Conservation (phyloP, 2,113 vertebrate genomes). For the Esox niger region DNA sequence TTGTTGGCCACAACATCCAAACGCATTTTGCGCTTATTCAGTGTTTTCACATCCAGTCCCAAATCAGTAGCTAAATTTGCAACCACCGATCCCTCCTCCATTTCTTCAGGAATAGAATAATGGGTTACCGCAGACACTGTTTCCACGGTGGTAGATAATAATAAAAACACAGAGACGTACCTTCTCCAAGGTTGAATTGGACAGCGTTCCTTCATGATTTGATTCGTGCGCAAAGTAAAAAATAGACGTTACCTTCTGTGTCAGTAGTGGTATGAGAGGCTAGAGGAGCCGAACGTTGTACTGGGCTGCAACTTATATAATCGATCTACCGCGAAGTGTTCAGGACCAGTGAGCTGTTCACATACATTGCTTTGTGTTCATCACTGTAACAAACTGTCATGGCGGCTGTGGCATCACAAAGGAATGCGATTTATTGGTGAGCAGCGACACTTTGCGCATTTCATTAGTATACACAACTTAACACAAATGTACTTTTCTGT, state of each 20-base stretch:
- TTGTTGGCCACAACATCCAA: conserved; percentile 25
- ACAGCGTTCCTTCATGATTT: not conserved
- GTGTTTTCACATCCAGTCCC: conserved; percentile 1
- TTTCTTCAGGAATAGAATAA: conserved; percentile 37
- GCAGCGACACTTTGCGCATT: conserved; percentile 22
- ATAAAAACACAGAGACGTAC: not conserved
- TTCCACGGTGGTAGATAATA: not conserved
- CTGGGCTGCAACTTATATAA: no score
- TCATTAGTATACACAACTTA: no score
- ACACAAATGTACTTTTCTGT: no score
- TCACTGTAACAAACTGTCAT: not conserved
- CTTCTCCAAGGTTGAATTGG: not conserved
- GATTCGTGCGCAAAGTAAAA: no score
- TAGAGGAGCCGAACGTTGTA: no score
- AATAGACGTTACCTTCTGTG: no score
- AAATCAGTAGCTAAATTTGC: conserved; percentile 29
- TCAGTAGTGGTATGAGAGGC: no score
- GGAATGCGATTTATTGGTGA: not conserved
- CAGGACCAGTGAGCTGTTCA: not conserved
- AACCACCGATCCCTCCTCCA: conserved; percentile 22
- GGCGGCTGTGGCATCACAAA: not conserved
- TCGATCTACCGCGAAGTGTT: not conserved
- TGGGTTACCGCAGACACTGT: conserved; percentile 5
- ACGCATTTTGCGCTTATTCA: conserved; percentile 16
- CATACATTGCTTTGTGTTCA: not conserved